Percentiles rank a stretch among this genome's conserved stretches.
Conservation (phyloP, 2,797 vertebrate genomes). For the Meda fulgida region DNA sequence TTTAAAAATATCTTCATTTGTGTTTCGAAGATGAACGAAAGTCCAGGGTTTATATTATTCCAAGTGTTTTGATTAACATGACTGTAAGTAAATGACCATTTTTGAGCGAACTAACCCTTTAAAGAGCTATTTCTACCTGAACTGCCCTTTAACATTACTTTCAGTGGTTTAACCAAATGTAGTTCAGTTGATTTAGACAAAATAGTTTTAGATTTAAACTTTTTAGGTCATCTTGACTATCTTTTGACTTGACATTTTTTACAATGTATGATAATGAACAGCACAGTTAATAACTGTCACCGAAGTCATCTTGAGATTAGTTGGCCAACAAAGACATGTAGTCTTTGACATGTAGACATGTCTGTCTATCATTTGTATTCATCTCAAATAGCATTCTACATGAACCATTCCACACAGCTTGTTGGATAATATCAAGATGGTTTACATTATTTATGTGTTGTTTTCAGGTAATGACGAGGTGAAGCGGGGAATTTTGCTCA, state of each 20-base stretch:
- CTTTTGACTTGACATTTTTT: neutral
- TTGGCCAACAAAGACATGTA: neutral
- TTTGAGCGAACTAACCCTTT: neutral
- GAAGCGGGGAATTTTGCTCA: conserved; percentile 94
- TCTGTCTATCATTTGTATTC: neutral
- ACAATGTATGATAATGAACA: neutral
- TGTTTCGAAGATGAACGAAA: too few species aligned
- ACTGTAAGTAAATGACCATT: neutral
- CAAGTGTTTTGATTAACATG: too few species aligned
- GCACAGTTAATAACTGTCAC: neutral
- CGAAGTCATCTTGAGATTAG: neutral
- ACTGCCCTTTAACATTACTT: neutral
- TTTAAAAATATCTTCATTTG: too few species aligned
- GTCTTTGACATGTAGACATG: neutral
- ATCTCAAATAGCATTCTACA: neutral
- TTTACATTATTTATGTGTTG: neutral
- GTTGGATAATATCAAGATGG: neutral
- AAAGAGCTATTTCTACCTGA: neutral
- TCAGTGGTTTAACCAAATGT: neutral
- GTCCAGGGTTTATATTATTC: too few species aligned
- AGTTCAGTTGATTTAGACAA: neutral
- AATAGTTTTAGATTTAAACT: neutral
- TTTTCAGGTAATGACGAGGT: conserved; percentile 96
- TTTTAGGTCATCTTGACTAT: neutral
- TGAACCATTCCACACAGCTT: neutral